Evolutionary conservation across 2,113 vertebrate species (phyloP).

Genomic region (Numida meleagris): DNA sequence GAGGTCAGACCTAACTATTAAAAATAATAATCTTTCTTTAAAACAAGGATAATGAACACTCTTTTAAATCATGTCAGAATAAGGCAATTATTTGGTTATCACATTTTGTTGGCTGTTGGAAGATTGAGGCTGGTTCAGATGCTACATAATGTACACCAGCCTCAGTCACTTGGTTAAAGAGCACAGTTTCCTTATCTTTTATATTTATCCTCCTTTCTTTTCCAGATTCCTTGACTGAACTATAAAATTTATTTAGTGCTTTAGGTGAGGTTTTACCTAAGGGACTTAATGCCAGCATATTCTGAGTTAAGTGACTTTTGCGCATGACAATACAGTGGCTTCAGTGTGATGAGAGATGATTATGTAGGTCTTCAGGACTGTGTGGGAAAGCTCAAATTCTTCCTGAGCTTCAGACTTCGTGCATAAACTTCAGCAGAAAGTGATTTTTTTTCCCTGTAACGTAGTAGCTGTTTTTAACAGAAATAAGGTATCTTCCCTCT

Average conservation of each 20-base stretch:
- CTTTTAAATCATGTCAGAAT: neutral
- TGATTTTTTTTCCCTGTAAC: neutral
- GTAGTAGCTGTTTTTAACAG: neutral
- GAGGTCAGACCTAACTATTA: neutral
- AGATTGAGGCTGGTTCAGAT: neutral
- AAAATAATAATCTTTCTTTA: no score
- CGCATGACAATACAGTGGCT: fast-evolving
- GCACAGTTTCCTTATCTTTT: neutral
- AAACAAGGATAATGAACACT: neutral
- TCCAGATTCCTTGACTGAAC: neutral
- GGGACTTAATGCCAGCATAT: neutral
- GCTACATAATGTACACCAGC: neutral
- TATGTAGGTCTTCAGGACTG: neutral
- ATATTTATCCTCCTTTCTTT: neutral
- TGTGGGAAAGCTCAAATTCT: neutral
- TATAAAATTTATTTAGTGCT: neutral
- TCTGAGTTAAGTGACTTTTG: neutral
- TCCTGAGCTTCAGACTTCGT: neutral
- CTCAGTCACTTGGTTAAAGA: neutral
- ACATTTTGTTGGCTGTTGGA: neutral
- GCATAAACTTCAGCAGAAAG: neutral
- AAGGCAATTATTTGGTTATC: neutral
- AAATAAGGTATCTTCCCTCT: neutral
- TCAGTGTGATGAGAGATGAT: neutral
- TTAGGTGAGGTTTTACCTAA: neutral